These are phyloP conservation scores for Marasmarcha lunaedactyla DNA, from an alignment of 2,888 invertebrate genomes.

Conservation along the genomic window DNA sequence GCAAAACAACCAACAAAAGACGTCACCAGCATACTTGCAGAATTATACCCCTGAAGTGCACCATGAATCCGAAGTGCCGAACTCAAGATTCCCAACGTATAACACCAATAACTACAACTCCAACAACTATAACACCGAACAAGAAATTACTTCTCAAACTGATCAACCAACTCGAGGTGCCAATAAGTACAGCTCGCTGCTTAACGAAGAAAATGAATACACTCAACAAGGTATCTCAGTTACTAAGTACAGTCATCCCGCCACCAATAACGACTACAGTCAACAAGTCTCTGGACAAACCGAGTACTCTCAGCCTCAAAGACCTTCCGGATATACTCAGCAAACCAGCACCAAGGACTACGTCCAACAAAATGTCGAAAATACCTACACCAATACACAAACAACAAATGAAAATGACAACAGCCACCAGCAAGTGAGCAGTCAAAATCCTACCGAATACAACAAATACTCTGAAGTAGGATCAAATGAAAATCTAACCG, in stretches of 20 bases:
- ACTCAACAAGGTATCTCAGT: background rate
- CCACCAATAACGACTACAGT: background rate
- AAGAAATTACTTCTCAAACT: conserved; percentile 23
- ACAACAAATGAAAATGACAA: conserved; percentile 16
- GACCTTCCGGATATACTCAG: too few relatives aligned
- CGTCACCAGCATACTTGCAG: conserved; percentile 40
- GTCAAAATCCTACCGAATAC: conserved; percentile 20
- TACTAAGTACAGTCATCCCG: background rate
- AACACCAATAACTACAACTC: conserved; percentile 21
- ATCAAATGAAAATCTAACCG: conserved; percentile 24
- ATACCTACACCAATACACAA: conserved; percentile 8
- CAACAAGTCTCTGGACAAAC: conserved; percentile 6
- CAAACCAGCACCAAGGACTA: background rate
- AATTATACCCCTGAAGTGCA: conserved; percentile 54
- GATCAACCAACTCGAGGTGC: conserved; percentile 13
- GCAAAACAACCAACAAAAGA: conserved; percentile 30
- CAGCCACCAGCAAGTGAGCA: conserved; percentile 13
- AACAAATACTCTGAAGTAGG: conserved; percentile 28
- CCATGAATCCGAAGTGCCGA: conserved; percentile 39
- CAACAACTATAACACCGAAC: conserved; percentile 25
- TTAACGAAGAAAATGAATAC: conserved; percentile 1
- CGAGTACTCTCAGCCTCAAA: conserved; percentile 5
- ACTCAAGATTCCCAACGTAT: conserved; percentile 35
- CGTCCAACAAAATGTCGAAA: conserved; percentile 13
- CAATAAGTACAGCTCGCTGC: background rate